Percentiles rank a stretch among this genome's conserved stretches.
These are phyloP conservation scores for Sycophila sp. DNA, from an alignment of 1,140 invertebrate species.

Conservation along the genomic window DNA sequence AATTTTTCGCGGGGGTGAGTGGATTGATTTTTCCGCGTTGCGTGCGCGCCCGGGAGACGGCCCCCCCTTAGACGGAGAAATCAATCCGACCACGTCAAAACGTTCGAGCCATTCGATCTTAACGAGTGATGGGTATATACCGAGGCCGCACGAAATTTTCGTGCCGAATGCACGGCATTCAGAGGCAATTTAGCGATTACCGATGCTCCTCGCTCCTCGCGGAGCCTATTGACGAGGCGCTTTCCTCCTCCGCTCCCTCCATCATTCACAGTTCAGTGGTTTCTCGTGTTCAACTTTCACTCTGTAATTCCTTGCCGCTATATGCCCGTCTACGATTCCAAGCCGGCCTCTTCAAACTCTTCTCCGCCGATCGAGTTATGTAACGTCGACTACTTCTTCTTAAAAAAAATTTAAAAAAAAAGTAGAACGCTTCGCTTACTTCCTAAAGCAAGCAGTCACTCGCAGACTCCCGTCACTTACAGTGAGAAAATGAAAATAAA, in stretches of 20 bases:
- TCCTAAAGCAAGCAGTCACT: too few relatives aligned
- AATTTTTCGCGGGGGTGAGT: too few relatives aligned
- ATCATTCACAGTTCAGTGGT: constrained; percentile 10
- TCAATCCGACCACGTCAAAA: constrained; percentile 52
- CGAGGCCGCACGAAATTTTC: constrained; percentile 14
- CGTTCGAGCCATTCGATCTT: constrained; percentile 2
- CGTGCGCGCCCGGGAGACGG: constrained; percentile 11
- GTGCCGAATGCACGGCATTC: constrained; percentile 37
- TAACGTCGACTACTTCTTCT: too few relatives aligned
- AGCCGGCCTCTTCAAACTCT: too few relatives aligned
- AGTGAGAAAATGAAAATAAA: too few relatives aligned
- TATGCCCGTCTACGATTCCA: neutral
- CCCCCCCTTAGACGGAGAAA: constrained; percentile 35
- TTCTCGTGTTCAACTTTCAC: constrained; percentile 19
- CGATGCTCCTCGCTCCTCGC: constrained; percentile 41
- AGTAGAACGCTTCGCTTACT: too few relatives aligned
- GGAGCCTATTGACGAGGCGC: constrained; percentile 30
- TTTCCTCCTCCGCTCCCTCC: neutral
- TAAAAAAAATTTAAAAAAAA: too few relatives aligned
- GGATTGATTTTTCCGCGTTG: constrained; percentile 7
- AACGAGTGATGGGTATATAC: constrained; percentile 10
- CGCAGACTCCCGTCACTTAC: too few relatives aligned
- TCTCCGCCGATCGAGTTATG: too few relatives aligned
- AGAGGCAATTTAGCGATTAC: constrained; percentile 53
- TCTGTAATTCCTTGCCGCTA: neutral